Percentiles rank a stretch among this genome's conserved stretches.
phyloP scores from a whole-genome alignment of 2,888 invertebrate species.

The Acanthosepion pharaonis region DNA sequence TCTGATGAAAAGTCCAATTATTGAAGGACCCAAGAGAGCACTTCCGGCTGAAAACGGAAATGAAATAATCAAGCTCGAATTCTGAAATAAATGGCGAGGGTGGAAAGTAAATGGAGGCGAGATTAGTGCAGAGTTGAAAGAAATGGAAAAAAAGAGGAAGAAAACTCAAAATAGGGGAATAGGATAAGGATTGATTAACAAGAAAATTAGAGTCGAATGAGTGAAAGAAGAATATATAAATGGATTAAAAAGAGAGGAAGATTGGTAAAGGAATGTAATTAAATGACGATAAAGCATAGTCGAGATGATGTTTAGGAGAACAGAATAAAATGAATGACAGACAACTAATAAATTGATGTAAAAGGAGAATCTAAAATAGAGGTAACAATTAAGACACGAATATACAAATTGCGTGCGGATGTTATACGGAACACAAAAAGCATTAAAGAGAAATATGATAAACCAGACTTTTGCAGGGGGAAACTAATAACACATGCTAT shows the following conservation, averaged over 20 bases:
- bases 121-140: too few relatives aligned
- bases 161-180: too few relatives aligned
- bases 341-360: neutral
- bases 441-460: neutral
- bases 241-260: neutral
- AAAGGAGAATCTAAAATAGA: neutral
- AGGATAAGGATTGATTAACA: neutral
- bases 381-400: neutral
- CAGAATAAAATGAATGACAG: neutral
- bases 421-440: neutral
- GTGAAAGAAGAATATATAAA: neutral
- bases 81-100: neutral
- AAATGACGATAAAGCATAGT: neutral
- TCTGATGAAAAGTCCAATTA: neutral
- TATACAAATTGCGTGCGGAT: too few relatives aligned
- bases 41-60: conserved; percentile 2
- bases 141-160: too few relatives aligned
- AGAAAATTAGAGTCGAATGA: neutral
- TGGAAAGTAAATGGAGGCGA: neutral
- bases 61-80: neutral
- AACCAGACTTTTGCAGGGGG: too few relatives aligned
- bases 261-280: neutral
- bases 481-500: too few relatives aligned
- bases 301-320: neutral
- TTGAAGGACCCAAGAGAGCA: neutral